These are phyloP conservation scores for Muntiacus reevesi DNA, from an alignment of 2,113 vertebrate species.

Conservation along the genomic window DNA sequence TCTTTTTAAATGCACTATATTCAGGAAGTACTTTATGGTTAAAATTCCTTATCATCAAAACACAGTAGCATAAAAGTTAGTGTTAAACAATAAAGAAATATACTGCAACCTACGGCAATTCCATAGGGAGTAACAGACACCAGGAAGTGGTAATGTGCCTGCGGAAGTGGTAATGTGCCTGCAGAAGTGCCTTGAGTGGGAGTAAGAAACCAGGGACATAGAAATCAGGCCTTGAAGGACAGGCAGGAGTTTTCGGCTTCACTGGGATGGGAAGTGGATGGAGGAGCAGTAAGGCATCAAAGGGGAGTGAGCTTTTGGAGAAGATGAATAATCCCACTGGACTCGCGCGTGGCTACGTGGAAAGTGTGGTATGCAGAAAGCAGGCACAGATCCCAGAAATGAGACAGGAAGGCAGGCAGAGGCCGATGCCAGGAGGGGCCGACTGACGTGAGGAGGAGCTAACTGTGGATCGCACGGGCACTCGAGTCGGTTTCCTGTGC, in stretches of 20 bases:
- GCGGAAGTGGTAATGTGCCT: not conserved
- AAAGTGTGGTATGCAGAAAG: not conserved
- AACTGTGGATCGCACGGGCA: not conserved
- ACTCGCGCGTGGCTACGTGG: fast-evolving
- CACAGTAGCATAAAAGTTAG: not conserved
- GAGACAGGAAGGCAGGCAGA: not conserved
- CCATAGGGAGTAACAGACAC: not conserved
- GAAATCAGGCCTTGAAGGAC: not conserved
- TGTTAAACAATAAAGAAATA: not conserved
- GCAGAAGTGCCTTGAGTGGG: not conserved
- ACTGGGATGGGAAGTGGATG: not conserved
- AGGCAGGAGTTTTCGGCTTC: not conserved
- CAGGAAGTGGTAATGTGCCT: not conserved
- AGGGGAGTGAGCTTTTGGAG: not conserved
- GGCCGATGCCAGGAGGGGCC: not conserved
- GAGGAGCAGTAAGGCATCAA: not conserved
- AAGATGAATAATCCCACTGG: not conserved
- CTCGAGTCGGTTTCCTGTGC: not conserved
- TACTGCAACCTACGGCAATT: not conserved
- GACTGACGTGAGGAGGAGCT: too few relatives aligned
- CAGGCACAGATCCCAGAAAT: not conserved
- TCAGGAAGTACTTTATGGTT: not conserved
- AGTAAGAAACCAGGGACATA: not conserved
- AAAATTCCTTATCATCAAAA: not conserved
- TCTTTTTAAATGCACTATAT: not conserved